Conservation (phyloP, 2,113 vertebrate species). For the Lophotis ruficrista region DNA sequence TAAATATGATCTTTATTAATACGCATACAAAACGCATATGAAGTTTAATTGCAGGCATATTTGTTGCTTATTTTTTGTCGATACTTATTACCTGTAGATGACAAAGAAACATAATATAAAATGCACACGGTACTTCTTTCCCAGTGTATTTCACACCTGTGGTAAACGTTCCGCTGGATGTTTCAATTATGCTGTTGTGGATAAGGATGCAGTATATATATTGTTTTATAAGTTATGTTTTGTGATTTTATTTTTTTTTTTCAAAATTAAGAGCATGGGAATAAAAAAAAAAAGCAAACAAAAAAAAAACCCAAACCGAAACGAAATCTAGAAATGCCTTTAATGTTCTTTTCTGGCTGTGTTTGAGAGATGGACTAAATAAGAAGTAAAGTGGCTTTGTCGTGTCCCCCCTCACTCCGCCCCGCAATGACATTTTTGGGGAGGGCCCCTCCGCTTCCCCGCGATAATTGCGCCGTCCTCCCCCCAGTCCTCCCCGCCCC, state of each 20-base stretch:
- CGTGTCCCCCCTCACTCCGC: too few species aligned
- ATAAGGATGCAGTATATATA: conserved; percentile 76
- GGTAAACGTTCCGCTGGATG: conserved; percentile 73
- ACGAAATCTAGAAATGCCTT: conserved; percentile 61
- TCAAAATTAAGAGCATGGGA: conserved; percentile 72
- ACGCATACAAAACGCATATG: conserved; percentile 68
- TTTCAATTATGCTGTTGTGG: conserved; percentile 75
- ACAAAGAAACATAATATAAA: conserved; percentile 69
- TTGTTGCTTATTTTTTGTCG: conserved; percentile 71
- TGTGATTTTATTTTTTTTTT: conserved; percentile 63
- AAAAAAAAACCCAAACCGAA: background rate
- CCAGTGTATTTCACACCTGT: conserved; percentile 78
- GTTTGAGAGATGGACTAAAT: background rate
- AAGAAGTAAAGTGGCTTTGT: background rate
- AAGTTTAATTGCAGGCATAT: conserved; percentile 70
- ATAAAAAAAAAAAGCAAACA: conserved; percentile 31
- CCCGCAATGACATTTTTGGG: background rate
- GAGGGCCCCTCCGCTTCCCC: background rate
- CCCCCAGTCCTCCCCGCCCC: background rate
- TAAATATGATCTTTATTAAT: conserved; percentile 68
- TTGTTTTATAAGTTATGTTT: conserved; percentile 79
- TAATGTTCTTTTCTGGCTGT: conserved; percentile 60
- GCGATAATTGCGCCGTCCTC: background rate
- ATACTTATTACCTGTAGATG: conserved; percentile 73
- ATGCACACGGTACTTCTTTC: conserved; percentile 70